Evolutionary conservation across 1,140 invertebrate species (phyloP).

Genomic region (Drosophila suzukii): DNA sequence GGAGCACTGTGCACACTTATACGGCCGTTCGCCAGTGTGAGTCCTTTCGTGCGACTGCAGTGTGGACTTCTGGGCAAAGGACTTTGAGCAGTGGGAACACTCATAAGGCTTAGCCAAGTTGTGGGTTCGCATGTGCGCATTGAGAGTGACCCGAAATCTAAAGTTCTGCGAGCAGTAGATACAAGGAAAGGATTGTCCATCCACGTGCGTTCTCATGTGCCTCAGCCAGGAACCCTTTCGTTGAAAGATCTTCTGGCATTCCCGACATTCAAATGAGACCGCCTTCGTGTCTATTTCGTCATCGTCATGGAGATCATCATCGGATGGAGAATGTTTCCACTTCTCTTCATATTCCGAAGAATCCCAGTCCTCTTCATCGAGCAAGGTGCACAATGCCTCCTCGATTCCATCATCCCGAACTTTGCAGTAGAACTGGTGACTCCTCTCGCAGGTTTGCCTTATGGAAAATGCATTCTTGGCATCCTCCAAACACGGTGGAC

Average conservation of each 20-base stretch:
- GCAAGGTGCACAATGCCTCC: conserved; percentile 4
- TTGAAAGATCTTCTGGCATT: conserved; percentile 3
- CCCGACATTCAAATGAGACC: conserved; percentile 1
- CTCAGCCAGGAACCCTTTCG: not conserved
- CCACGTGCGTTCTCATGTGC: conserved; percentile 10
- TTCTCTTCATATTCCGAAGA: not conserved
- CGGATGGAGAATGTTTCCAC: not conserved
- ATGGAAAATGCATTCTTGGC: conserved; percentile 6
- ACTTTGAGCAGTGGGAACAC: conserved; percentile 7
- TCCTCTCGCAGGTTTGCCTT: not conserved
- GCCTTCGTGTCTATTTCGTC: not conserved
- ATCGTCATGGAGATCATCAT: not conserved
- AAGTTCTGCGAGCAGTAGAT: not conserved
- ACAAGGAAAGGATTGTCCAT: conserved; percentile 2
- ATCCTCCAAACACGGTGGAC: conserved; percentile 10
- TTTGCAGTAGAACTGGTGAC: conserved; percentile 24
- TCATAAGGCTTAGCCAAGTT: not conserved
- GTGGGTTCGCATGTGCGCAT: not conserved
- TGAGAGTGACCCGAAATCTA: not conserved
- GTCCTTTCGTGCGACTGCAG: conserved; percentile 17
- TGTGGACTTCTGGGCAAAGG: not conserved
- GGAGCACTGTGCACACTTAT: conserved; percentile 14
- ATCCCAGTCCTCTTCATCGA: conserved; percentile 26
- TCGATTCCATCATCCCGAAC: conserved; percentile 19
- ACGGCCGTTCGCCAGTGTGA: conserved; percentile 30